Evolutionary conservation across 2,888 invertebrate species (phyloP).

Genomic region (Reticulitermes lucifugus): DNA sequence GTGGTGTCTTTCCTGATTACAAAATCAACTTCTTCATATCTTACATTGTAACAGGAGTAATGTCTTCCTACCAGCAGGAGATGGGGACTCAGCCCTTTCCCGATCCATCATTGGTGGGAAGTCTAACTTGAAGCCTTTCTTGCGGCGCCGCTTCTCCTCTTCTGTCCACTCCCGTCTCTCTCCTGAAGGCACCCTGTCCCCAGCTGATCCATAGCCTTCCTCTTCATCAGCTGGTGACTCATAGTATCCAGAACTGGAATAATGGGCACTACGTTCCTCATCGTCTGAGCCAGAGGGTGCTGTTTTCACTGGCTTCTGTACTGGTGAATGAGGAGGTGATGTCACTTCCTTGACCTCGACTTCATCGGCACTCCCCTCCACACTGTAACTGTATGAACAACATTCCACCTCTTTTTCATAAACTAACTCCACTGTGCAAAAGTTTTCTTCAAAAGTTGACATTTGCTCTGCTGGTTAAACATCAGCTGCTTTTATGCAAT

Average conservation of each 20-base stretch:
- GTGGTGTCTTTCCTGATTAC: too few species aligned
- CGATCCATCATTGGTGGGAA: slow-evolving; percentile 68
- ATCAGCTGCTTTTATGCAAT: too few species aligned
- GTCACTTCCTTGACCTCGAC: slow-evolving; percentile 40
- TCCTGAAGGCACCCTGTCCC: not conserved
- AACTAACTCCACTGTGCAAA: too few species aligned
- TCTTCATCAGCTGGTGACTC: slow-evolving; percentile 80
- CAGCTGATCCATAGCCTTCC: slow-evolving; percentile 60
- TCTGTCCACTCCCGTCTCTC: slow-evolving; percentile 67
- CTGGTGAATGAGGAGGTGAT: slow-evolving; percentile 28
- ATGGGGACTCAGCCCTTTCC: slow-evolving; percentile 62
- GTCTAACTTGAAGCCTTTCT: slow-evolving; percentile 82
- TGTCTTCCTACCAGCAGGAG: not conserved
- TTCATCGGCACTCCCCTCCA: slow-evolving; percentile 55
- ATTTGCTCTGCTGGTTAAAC: too few species aligned
- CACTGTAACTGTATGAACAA: slow-evolving; percentile 56
- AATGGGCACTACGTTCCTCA: slow-evolving; percentile 69
- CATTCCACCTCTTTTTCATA: too few species aligned
- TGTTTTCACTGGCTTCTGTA: not conserved
- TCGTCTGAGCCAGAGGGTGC: slow-evolving; percentile 42
- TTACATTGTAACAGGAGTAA: too few species aligned
- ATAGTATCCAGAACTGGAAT: slow-evolving; percentile 81
- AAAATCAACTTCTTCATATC: too few species aligned
- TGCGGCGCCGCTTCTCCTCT: slow-evolving; percentile 78
- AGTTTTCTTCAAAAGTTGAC: too few species aligned